Conservation (phyloP, 2,888 invertebrate genomes). For the Drosophila suboccidentalis region DNA sequence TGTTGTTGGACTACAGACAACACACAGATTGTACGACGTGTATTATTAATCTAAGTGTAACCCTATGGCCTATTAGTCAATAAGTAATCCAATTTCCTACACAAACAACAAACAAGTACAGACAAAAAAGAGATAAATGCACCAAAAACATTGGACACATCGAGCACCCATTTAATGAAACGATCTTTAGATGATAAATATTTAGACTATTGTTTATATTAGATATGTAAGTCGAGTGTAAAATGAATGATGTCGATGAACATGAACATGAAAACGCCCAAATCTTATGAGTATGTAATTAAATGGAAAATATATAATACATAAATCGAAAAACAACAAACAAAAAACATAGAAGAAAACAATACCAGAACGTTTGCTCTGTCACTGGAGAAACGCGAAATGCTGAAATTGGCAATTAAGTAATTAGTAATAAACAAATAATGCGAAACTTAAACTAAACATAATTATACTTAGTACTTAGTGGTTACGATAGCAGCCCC, state of each 20-base stretch:
- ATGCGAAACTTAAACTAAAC: constrained; percentile 17
- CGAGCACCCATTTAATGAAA: constrained; percentile 67
- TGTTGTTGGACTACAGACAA: constrained; percentile 62
- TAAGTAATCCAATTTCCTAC: constrained; percentile 64
- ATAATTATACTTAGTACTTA: constrained; percentile 20
- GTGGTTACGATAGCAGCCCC: constrained; percentile 23
- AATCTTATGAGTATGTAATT: constrained; percentile 85
- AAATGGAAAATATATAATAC: constrained; percentile 35
- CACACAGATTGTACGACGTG: constrained; percentile 46
- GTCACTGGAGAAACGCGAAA: constrained; percentile 45
- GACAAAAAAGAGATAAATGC: constrained; percentile 35
- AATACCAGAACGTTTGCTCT: constrained; percentile 47
- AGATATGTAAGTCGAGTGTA: constrained; percentile 63
- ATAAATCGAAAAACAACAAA: constrained; percentile 9
- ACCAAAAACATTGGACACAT: constrained; percentile 47
- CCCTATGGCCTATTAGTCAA: constrained; percentile 74
- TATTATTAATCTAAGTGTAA: constrained; percentile 62
- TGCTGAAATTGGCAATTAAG: constrained; percentile 81
- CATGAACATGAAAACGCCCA: constrained; percentile 83
- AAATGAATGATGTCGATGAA: constrained; percentile 69
- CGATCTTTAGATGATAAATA: constrained; percentile 34
- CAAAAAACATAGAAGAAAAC: constrained; percentile 27
- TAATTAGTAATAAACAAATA: constrained; percentile 36
- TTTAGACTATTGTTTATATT: constrained; percentile 39
- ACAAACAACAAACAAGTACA: constrained; percentile 36